Base-by-base conservation (phyloP, 2,888 invertebrate genomes). In the Diaperis boleti region DNA sequence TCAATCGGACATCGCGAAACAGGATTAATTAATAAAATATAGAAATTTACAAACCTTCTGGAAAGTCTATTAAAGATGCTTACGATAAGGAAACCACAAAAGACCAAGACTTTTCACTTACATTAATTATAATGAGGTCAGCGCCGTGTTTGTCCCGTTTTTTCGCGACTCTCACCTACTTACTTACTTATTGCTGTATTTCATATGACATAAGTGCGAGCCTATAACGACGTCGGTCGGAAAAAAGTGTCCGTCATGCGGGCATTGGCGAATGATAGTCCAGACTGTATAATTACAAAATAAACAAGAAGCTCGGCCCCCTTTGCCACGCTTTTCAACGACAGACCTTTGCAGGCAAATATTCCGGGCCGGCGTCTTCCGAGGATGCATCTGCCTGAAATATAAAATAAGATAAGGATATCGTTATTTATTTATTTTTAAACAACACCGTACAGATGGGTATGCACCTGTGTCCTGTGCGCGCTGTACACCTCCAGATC, bases 401-500 rank as follows among this genome's bases (percentile, higher is more conserved):
- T 37, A 31, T 20, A 20, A 54, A 54, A 44, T 26, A 41, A 54
- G 59, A 63, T 55, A 59, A 63, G 59, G 37, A 26, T 29, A 45
- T 33, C 37, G 39, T 41, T 59, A 63, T 45, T 63, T 45, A 54
- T 59, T 63, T 54, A 49, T 54, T 57, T 63, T 42, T 42, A 11
- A 50, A 33, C 57, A 57, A 57, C 50, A 29, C 49, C 8, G 47
- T 59, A 57, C 66, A 66, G 66, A 60, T 66, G 66, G 62, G 47
- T 56, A 50, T 55, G 64, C 66, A 64, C 64, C 61, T 61, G 61
- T 64, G 64, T 64, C 63, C 60, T 57, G 55, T 63, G 45, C 42
- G 41, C 57, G 17, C 22, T 29, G 18, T 47, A 41, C 33, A 44
- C 41, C 29, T 59, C 41, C 39, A 59, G 31, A 33, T 55, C 37